phyloP scores from a whole-genome alignment of 2,113 vertebrate genomes.

The Dendropsophus ebraccatus region DNA sequence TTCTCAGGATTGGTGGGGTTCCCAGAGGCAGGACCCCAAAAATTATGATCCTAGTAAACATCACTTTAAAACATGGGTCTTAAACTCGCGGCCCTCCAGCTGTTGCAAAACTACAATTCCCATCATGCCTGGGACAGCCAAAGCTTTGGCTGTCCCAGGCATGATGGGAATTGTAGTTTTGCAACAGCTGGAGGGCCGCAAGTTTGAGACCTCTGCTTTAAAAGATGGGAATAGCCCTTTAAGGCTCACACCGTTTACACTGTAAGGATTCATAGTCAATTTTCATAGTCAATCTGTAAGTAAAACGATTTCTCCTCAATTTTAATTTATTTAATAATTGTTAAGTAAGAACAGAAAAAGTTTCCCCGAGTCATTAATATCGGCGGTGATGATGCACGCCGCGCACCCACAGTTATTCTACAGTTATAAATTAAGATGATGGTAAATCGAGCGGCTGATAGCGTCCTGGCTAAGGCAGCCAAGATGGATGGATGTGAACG shows the following conservation, averaged over 20 bases:
- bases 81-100: too few species aligned
- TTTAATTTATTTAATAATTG: neutral
- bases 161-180: too few species aligned
- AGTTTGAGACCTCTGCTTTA: too few species aligned
- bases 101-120: too few species aligned
- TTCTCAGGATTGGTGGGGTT: too few species aligned
- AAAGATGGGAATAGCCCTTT: too few species aligned
- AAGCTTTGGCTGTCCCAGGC: too few species aligned
- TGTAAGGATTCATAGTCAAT: neutral
- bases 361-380: slow-evolving; percentile 28
- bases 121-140: too few species aligned
- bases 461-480: neutral
- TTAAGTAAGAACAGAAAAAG: neutral
- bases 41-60: too few species aligned
- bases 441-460: slow-evolving; percentile 15
- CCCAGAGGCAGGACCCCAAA: too few species aligned
- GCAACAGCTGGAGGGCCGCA: too few species aligned
- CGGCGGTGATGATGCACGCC: slow-evolving; percentile 16
- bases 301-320: neutral
- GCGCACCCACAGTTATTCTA: neutral
- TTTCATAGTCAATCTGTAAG: neutral
- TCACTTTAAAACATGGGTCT: too few species aligned
- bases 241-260: neutral
- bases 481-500: slow-evolving; percentile 19
- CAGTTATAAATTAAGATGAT: slow-evolving; percentile 36